Conservation (phyloP, 1,140 invertebrate genomes). For the Neotoxoptera formosana region DNA sequence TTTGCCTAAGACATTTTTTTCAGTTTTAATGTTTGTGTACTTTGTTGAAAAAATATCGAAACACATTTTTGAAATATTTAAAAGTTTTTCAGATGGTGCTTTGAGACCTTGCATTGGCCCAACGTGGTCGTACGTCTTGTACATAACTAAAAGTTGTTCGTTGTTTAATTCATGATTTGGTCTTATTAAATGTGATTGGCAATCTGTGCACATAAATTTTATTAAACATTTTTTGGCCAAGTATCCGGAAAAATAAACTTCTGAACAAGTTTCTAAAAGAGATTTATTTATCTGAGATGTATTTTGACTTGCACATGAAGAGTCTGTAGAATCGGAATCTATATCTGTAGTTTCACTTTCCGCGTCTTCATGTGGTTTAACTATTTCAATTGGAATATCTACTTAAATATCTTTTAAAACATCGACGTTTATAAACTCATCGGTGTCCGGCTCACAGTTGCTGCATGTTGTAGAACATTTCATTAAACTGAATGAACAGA, state of each 20-base stretch:
- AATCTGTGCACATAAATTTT: not conserved
- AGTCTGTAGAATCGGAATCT: no score
- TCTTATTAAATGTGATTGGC: not conserved
- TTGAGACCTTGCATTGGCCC: not conserved
- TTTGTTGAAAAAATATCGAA: not conserved
- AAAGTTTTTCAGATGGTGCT: not conserved
- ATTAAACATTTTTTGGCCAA: not conserved
- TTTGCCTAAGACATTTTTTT: not conserved
- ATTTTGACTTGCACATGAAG: not conserved
- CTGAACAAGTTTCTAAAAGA: not conserved
- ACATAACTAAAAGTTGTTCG: not conserved
- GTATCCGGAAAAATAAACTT: no score
- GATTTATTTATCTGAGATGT: not conserved
- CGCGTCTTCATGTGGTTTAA: no score
- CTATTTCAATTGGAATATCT: no score
- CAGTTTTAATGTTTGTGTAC: not conserved
- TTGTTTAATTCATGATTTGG: not conserved
- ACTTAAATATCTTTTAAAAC: no score
- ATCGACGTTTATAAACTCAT: no score
- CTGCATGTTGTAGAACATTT: no score
- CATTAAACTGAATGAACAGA: no score
- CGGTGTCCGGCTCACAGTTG: no score
- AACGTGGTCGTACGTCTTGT: not conserved
- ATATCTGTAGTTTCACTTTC: no score
- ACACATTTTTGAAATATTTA: not conserved